Evolutionary conservation across 2,113 vertebrate species (phyloP), one percentile per base, ranked within the genome.

Genomic region (Nipponia nippon): DNA sequence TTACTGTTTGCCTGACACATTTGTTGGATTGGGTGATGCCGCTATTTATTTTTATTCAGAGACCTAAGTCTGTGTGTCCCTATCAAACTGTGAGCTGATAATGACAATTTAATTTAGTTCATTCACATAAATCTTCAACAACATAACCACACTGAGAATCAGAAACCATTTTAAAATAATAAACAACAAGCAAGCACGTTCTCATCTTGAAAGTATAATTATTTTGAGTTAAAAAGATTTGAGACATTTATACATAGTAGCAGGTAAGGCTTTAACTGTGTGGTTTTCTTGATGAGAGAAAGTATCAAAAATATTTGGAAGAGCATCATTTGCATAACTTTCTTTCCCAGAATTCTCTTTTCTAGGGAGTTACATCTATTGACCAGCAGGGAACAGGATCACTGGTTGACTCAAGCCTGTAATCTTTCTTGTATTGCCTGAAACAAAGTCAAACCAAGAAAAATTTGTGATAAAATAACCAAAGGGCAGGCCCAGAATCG

Each of bases 391-490:
- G 29, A 91, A 95, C 17, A n/a, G 53, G 25, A 44, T 75, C 77
- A 26, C 12, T 53, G 32, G 26, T 23, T 55, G 93, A 76, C 52
- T 95, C 92, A 6, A 94, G 70, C 47, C 96, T 97, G 72, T 95
- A 92, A 91, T 95, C 84, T 52, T 84, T 95, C 91, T 63, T 95
- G 66, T 61, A 25, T 86, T 71, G 53, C 58, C 97, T 97, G 89
- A 95, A 97, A 97, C 38, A 52, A 49, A 94, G 91, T 3, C 26
- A 87, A 86, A 95, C 13, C 22, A 73, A 88, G 18, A 88, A 56
- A 75, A 87, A 26, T 0, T 3, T 29, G 29, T 61, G 44, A 40
- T 38, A 73, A 79, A 76, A n/a, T 19, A 29, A 27, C n/a, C 14
- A 26, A 56, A 84, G 18, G 13, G 25, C 59, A 82, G 44, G 19